Percentiles rank a stretch among this genome's conserved stretches.
Evolutionary conservation across 2,888 invertebrate genomes (phyloP).

Genomic region (Epicampocera succincta): DNA sequence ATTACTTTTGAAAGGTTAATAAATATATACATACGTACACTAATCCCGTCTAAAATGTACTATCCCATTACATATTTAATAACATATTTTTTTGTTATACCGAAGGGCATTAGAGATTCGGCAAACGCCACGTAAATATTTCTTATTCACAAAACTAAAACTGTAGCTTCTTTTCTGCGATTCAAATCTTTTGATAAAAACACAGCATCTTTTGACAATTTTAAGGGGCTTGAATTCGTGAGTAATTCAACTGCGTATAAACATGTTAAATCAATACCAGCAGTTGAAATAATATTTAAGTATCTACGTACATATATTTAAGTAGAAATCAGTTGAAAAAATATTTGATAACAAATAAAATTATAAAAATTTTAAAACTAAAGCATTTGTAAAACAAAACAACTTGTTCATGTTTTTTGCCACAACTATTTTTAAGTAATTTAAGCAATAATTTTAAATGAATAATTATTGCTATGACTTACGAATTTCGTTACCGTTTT

Average conservation of each 20-base stretch:
- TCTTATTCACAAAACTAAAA: background rate
- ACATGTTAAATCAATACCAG: constrained; percentile 28
- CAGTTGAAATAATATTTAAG: constrained; percentile 10
- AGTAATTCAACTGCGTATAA: constrained; percentile 35
- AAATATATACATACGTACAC: too few species aligned
- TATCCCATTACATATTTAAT: too few species aligned
- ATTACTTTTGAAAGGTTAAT: too few species aligned
- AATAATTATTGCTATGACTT: constrained; percentile 11
- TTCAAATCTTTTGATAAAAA: constrained; percentile 14
- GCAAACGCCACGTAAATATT: background rate
- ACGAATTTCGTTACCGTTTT: constrained; percentile 1
- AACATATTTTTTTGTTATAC: background rate
- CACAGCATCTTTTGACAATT: constrained; percentile 13
- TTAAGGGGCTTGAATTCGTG: background rate
- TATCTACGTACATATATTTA: constrained; percentile 5
- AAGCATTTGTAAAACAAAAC: constrained; percentile 4
- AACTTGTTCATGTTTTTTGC: background rate
- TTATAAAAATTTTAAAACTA: constrained; percentile 12
- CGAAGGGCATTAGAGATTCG: constrained; percentile 1
- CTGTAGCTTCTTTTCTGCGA: background rate
- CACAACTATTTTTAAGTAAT: background rate
- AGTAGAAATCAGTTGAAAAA: constrained; percentile 27
- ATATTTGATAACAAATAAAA: constrained; percentile 13
- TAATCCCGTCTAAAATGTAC: too few species aligned
- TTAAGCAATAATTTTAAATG: background rate